These are phyloP conservation scores for Sinotaia quadrata DNA, from an alignment of 2,888 invertebrate genomes.

Conservation along the genomic window DNA sequence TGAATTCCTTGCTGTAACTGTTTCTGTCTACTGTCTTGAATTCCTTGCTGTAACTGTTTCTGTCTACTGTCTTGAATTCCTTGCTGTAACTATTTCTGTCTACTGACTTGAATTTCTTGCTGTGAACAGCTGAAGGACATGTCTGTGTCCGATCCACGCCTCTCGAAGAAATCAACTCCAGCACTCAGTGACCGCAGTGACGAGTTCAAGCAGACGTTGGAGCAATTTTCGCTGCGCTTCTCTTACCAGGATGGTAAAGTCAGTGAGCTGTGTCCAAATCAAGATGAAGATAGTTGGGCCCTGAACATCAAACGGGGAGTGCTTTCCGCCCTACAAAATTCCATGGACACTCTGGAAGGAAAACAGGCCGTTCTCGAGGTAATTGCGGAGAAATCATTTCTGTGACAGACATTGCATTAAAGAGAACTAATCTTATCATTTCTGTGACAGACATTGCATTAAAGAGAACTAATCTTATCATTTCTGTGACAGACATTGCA, in stretches of 20 bases:
- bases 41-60: too few species aligned
- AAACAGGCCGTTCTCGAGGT: constrained; percentile 54
- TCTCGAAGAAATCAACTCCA: background rate
- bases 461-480: too few species aligned
- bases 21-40: too few species aligned
- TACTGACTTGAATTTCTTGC: background rate
- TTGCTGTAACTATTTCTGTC: too few species aligned
- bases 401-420: too few species aligned
- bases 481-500: too few species aligned
- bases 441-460: too few species aligned
- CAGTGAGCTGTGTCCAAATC: constrained; percentile 83
- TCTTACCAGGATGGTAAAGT: constrained; percentile 85
- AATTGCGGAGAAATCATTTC: too few species aligned
- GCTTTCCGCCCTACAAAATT: constrained; percentile 89
- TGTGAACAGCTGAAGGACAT: constrained; percentile 10
- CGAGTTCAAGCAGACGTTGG: constrained; percentile 75
- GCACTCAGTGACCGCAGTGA: constrained; percentile 13
- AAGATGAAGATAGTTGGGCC: constrained; percentile 85
- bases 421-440: too few species aligned
- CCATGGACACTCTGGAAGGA: constrained; percentile 87
- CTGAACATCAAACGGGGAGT: constrained; percentile 93
- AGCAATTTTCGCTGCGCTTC: constrained; percentile 82
- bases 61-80: too few species aligned
- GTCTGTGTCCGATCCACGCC: constrained; percentile 1
- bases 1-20: too few species aligned